Percentiles rank a stretch among this genome's conserved stretches.
Conservation (phyloP, 2,888 invertebrate species). For the Tetranychus piercei region DNA sequence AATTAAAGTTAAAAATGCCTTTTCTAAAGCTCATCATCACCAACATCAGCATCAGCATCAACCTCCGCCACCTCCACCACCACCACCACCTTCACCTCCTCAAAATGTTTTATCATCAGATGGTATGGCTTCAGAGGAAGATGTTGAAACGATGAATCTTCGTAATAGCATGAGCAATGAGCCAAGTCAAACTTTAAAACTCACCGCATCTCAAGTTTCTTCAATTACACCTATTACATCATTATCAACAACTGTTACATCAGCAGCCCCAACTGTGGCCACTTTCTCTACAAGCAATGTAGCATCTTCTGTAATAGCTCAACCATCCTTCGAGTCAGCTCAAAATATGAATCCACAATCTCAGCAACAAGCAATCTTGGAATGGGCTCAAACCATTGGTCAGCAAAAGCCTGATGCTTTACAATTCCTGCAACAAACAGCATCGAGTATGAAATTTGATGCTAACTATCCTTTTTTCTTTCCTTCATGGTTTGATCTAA, state of each 20-base stretch:
- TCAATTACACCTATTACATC: background rate
- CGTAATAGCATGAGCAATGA: conserved; percentile 22
- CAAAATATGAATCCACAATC: conserved; percentile 14
- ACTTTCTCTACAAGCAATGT: too few relatives aligned
- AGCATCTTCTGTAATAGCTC: too few relatives aligned
- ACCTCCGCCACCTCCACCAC: background rate
- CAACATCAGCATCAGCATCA: background rate
- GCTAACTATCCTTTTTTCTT: conserved; percentile 21
- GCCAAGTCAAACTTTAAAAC: background rate
- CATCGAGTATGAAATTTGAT: conserved; percentile 22
- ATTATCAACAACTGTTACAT: too few relatives aligned
- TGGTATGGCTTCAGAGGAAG: too few relatives aligned
- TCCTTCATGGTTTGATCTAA: conserved; percentile 22
- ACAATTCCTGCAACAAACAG: conserved; percentile 22
- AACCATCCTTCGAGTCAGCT: conserved; percentile 10
- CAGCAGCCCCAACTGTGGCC: too few relatives aligned
- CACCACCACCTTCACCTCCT: conserved; percentile 10
- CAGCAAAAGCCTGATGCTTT: conserved; percentile 19
- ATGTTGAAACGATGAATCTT: too few relatives aligned
- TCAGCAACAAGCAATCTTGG: conserved; percentile 19
- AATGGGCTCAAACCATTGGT: conserved; percentile 25
- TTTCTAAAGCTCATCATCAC: conserved; percentile 36
- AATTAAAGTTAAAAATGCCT: conserved; percentile 13
- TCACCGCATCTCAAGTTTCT: background rate
- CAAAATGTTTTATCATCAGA: too few relatives aligned